These are phyloP conservation scores for Plebejus anna DNA, from an alignment of 2,888 invertebrate species.

Conservation along the genomic window DNA sequence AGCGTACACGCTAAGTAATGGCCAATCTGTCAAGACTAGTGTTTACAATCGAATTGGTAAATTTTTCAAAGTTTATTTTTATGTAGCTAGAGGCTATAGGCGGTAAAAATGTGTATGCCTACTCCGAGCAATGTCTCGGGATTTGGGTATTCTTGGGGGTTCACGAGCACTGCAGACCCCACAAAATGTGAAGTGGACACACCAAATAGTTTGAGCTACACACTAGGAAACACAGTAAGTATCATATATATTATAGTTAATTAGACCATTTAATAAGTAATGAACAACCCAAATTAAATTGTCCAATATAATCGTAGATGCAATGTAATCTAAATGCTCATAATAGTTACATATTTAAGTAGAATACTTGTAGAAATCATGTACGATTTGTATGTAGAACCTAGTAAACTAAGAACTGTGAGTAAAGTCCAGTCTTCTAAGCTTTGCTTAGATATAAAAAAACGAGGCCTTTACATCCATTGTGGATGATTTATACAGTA, in stretches of 20 bases:
- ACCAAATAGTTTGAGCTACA: conserved; percentile 74
- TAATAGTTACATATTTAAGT: too few species aligned
- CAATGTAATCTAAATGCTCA: too few species aligned
- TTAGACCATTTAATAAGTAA: background rate
- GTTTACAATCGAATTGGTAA: conserved; percentile 72
- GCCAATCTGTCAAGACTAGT: conserved; percentile 75
- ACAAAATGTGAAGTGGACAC: conserved; percentile 75
- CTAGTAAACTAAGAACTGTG: too few species aligned
- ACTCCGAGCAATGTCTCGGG: conserved; percentile 77
- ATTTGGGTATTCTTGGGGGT: conserved; percentile 77
- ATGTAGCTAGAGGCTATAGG: conserved; percentile 52
- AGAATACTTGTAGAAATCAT: too few species aligned
- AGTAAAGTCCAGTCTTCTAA: too few species aligned
- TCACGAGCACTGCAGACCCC: conserved; percentile 72
- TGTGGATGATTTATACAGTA: too few species aligned
- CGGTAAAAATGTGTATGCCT: conserved; percentile 76
- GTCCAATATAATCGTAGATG: too few species aligned
- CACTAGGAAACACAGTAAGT: conserved; percentile 73
- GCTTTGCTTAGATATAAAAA: too few species aligned
- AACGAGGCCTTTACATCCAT: too few species aligned
- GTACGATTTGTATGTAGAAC: too few species aligned
- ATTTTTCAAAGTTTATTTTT: conserved; percentile 58
- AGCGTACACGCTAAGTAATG: conserved; percentile 65
- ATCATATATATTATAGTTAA: background rate
- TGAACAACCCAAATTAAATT: background rate